Evolutionary conservation across 2,888 invertebrate genomes (phyloP), one percentile per base, ranked within the genome.

Genomic region (Apomyelois bistriatella): DNA sequence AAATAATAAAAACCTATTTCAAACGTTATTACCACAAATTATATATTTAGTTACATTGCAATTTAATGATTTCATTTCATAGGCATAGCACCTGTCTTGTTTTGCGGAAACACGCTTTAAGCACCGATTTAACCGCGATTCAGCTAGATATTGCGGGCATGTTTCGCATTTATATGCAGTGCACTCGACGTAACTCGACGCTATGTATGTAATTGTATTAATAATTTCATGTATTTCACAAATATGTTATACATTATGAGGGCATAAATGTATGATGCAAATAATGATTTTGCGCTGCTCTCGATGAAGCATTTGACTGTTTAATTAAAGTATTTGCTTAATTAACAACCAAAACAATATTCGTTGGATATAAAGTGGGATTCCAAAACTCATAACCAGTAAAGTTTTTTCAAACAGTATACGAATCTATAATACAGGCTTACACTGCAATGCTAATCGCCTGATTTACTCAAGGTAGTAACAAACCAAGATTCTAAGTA

Each of bases 401-500:
- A n/a, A n/a, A n/a, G n/a, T n/a, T n/a, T n/a, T n/a, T n/a, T n/a
- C 22, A 22, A 22, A 22, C 2, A 5, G 3, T 2, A 22, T 22
- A 22, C 22, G 22, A 22, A 22, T 22, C 22, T 22, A 22, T 3
- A 22, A 2, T 22, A 22, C 3, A 22, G 22, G 22, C 2, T 22
- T 22, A 22, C 22, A 2, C 22, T 3, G 22, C 5, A 22, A 22
- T 5, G 2, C 5, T 22, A 22, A 22, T 22, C 22, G 3, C 5
- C 5, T 3, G 22, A 22, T 22, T 22, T 22, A 22, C 22, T 22
- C 2, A 22, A 22, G 5, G 5, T 22, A 22, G 5, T 22, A 38
- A 38, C 37, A 54, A 54, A 58, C 53, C 55, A 51, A 52, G 48
- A 41, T 51, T 50, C 50, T 47, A 52, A 54, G 38, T 43, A 43